These are phyloP conservation scores for Myripristis murdjan DNA, from an alignment of 2,797 vertebrate genomes.

Conservation along the genomic window DNA sequence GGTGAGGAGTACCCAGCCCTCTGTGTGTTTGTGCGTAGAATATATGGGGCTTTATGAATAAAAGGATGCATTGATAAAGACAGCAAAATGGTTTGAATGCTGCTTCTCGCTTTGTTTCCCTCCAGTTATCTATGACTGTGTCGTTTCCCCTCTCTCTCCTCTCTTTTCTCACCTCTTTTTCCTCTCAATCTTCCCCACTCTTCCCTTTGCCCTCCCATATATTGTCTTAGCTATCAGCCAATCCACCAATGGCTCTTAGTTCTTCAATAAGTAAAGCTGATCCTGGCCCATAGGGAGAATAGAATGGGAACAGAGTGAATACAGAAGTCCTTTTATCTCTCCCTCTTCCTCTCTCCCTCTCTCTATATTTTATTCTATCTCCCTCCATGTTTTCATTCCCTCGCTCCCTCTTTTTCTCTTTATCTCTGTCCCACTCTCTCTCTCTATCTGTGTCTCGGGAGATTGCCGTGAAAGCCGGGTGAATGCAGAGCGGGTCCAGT, in stretches of 20 bases:
- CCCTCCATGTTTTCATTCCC: constrained; percentile 62
- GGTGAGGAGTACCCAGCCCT: constrained; percentile 5
- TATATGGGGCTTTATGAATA: constrained; percentile 36
- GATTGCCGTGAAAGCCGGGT: constrained; percentile 59
- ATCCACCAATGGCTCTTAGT: constrained; percentile 65
- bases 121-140: constrained; percentile 23
- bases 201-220: constrained; percentile 59
- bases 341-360: constrained; percentile 23
- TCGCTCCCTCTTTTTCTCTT: constrained; percentile 46
- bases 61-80: constrained; percentile 1
- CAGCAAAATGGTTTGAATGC: constrained; percentile 19
- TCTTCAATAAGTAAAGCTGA: constrained; percentile 74
- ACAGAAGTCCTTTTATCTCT: constrained; percentile 76
- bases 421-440: constrained; percentile 49
- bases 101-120: constrained; percentile 23
- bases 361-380: constrained; percentile 70
- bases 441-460: constrained; percentile 55
- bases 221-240: constrained; percentile 73
- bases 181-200: constrained; percentile 43
- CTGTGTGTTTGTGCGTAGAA: constrained; percentile 43
- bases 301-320: constrained; percentile 65
- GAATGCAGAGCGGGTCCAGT: constrained; percentile 46
- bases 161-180: constrained; percentile 1
- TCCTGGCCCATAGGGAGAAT: constrained; percentile 53
- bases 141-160: constrained; percentile 16